Evolutionary conservation across 2,113 vertebrate species (phyloP).

Genomic region (Poeciliopsis retropinna): DNA sequence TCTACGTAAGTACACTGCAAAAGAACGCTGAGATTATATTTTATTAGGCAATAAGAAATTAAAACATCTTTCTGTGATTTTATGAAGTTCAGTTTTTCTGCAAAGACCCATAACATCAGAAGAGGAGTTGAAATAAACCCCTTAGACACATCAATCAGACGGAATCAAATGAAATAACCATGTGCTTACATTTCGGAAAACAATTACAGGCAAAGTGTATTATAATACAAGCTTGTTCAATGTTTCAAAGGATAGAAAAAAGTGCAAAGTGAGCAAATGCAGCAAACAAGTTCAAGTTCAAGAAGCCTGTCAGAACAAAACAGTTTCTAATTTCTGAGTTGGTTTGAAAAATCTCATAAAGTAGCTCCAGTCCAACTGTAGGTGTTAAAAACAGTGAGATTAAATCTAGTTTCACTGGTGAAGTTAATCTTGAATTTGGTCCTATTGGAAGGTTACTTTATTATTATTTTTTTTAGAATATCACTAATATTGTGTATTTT

Average conservation of each 20-base stretch:
- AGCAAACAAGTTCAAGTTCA: slow-evolving; percentile 40
- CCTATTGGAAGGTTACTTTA: background rate
- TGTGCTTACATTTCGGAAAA: slow-evolving; percentile 74
- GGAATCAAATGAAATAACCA: slow-evolving; percentile 42
- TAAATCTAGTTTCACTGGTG: background rate
- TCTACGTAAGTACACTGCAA: background rate
- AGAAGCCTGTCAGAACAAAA: slow-evolving; percentile 10
- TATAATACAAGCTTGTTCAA: slow-evolving; percentile 54
- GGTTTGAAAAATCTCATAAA: slow-evolving; percentile 1
- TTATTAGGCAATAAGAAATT: background rate
- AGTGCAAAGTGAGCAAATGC: slow-evolving; percentile 60
- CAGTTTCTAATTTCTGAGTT: background rate
- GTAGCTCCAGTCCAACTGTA: background rate
- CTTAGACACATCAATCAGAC: slow-evolving; percentile 26
- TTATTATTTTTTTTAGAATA: background rate
- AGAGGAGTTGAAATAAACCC: slow-evolving; percentile 10
- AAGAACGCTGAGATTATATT: background rate
- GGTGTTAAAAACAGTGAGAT: slow-evolving; percentile 4
- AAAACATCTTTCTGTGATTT: background rate
- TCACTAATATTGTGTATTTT: slow-evolving; percentile 1
- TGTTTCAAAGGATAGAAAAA: slow-evolving; percentile 45
- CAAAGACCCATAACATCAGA: background rate
- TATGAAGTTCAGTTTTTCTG: background rate
- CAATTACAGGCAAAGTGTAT: slow-evolving; percentile 53
- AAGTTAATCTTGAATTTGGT: slow-evolving; percentile 5